A percentile compares a stretch with the other conserved stretches of the same genome.
These are phyloP conservation scores for Hemiscyllium ocellatum DNA, from an alignment of 2,113 vertebrate species.

Conservation along the genomic window DNA sequence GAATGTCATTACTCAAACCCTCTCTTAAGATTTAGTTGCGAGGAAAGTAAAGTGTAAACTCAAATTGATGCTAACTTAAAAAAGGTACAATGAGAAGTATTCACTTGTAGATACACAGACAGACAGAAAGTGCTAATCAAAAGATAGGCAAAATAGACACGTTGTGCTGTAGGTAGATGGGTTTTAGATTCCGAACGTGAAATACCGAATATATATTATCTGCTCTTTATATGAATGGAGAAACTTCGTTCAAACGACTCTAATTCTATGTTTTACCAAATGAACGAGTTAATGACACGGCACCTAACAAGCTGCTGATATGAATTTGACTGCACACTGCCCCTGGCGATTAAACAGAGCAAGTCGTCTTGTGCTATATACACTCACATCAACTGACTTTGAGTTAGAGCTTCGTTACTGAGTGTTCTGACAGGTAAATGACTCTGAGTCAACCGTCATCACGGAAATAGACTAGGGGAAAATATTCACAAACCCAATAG, in stretches of 20 bases:
- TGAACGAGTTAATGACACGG: not conserved
- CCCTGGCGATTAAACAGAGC: constrained; percentile 26
- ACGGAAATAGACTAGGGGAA: not conserved
- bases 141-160: not conserved
- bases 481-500: not conserved
- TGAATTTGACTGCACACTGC: constrained; percentile 27
- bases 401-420: not conserved
- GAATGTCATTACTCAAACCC: not conserved
- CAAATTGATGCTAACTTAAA: not conserved
- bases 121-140: not conserved
- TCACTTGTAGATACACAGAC: not conserved
- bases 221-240: not conserved
- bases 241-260: not conserved
- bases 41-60: not conserved
- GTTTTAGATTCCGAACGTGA: not conserved
- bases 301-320: not conserved
- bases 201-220: not conserved
- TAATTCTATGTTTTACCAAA: constrained; percentile 24
- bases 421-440: not conserved
- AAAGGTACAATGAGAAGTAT: not conserved
- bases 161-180: too few species aligned
- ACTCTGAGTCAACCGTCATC: not conserved
- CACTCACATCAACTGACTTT: not conserved
- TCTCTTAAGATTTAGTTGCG: constrained; percentile 1
- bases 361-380: not conserved